Evolutionary conservation across 2,888 invertebrate species (phyloP), one percentile per base, ranked within the genome.

Genomic region (Amblyjoppa proteus): DNA sequence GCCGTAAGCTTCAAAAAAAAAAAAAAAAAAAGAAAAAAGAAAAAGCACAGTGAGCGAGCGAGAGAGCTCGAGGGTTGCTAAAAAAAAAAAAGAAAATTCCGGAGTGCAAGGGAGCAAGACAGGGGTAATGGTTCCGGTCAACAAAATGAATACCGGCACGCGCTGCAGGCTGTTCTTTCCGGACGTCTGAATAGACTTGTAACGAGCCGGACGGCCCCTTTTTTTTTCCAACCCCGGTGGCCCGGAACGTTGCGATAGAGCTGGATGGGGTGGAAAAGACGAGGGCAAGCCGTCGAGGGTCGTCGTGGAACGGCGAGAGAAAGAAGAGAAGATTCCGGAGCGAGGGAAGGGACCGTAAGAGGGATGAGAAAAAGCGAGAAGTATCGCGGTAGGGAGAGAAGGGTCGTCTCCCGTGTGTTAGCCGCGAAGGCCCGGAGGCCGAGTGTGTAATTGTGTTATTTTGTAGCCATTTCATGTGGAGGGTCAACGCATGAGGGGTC

Each of bases 401-500:
- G 83, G 85, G 91, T 88, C 87, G 87, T 79, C 89, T 88, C 83
- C 90, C 91, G 89, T 89, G 90, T 90, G 89, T 66, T 61, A 58
- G 45, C 45, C 28, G 58, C 53, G 85, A 87, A 73, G 68, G 86
- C 84, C 66, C 74, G 87, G 90, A 91, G 91, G 90, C 90, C 89
- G 91, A 92, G 93, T 92, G 92, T 93, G 92, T 94, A 94, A 94
- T 94, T 93, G 92, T 92, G 93, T 94, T 94, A 94, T 93, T 94
- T 93, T 92, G 93, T 92, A 92, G 92, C 93, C 92, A 91, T 93
- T 94, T 93, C 91, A 91, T 90, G 91, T 89, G 91, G 20, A 92
- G 91, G 92, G 92, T 91, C 91, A 92, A 89, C 90, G 87, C 89
- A 88, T 88, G 89, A 88, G 89, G 61, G 81, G 83, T 51, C 45